Conservation (phyloP, 2,888 invertebrate species). For the Athalia cordata region DNA sequence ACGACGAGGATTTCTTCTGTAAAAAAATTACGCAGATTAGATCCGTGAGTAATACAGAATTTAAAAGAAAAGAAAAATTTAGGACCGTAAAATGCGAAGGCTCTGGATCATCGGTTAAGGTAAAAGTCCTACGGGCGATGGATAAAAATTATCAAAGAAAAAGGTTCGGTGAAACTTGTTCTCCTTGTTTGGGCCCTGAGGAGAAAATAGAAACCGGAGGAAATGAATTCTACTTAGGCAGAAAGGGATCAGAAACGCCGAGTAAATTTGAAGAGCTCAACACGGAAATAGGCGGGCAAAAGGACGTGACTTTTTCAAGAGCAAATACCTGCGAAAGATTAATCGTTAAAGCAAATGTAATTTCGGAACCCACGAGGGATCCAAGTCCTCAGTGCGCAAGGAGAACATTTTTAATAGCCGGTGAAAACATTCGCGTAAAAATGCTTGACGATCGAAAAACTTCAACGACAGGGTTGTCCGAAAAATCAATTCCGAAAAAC, state of each 20-base stretch:
- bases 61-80: background rate
- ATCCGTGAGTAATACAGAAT: background rate
- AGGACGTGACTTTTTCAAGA: background rate
- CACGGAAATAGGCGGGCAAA: too few relatives aligned
- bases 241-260: too few relatives aligned
- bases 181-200: too few relatives aligned
- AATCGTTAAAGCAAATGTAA: slow-evolving; percentile 15
- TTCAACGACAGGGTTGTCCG: slow-evolving; percentile 1
- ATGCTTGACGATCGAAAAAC: slow-evolving; percentile 13
- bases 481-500: background rate
- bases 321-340: slow-evolving; percentile 3
- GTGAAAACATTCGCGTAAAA: slow-evolving; percentile 10
- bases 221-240: too few relatives aligned
- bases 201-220: too few relatives aligned
- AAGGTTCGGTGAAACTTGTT: background rate
- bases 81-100: background rate
- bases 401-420: slow-evolving; percentile 6
- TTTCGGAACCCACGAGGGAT: background rate
- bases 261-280: too few relatives aligned
- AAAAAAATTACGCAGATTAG: too few relatives aligned
- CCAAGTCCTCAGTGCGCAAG: background rate
- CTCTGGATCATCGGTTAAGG: background rate
- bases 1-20: too few relatives aligned
- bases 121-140: background rate
- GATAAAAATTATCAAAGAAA: background rate